Conservation (phyloP, 2,797 vertebrate species). For the Alca torda region DNA sequence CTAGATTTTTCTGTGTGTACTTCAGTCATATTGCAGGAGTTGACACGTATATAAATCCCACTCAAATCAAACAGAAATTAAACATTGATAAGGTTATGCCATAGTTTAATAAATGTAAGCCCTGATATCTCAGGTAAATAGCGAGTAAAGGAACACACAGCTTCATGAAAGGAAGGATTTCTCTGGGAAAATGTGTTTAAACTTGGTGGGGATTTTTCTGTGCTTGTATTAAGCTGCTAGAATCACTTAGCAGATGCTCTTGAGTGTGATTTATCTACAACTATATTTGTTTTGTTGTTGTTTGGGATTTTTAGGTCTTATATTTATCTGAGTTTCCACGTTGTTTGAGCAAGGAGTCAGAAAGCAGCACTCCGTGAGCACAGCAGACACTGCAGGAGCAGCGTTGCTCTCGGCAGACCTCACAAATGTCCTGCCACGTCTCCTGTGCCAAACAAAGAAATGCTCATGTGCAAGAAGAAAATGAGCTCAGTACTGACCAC, state of each 20-base stretch:
- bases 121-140: background rate
- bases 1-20: background rate
- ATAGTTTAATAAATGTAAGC: background rate
- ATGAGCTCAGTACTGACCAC: background rate
- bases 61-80: background rate
- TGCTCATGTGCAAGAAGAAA: background rate
- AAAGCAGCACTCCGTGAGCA: background rate
- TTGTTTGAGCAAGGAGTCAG: background rate
- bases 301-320: background rate
- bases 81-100: background rate
- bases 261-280: background rate
- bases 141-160: background rate
- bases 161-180: background rate
- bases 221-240: background rate
- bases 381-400: background rate
- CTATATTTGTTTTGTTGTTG: background rate
- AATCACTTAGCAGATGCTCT: constrained; percentile 7
- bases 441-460: background rate
- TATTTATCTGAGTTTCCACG: background rate
- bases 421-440: background rate
- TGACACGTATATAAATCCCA: background rate
- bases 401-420: background rate
- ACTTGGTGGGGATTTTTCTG: background rate
- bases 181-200: background rate
- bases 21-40: background rate